Percentiles rank a stretch among this genome's conserved stretches.
Conservation (phyloP, 2,888 invertebrate species). For the Notocelia uddmanniana region DNA sequence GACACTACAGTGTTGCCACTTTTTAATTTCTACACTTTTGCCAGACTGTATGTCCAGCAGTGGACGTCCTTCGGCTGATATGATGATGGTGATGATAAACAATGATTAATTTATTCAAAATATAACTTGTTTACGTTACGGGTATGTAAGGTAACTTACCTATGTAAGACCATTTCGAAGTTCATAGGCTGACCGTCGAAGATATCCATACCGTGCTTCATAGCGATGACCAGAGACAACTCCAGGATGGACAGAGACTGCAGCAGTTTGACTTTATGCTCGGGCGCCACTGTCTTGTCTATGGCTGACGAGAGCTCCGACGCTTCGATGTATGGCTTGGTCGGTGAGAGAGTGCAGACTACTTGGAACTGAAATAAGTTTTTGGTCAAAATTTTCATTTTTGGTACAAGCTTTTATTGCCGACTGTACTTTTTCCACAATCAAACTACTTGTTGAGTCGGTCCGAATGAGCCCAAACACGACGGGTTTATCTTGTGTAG, state of each 20-base stretch:
- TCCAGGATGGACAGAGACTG: slow-evolving; percentile 93
- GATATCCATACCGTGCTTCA: slow-evolving; percentile 94
- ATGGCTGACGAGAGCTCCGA: slow-evolving; percentile 80
- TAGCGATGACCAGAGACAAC: slow-evolving; percentile 94
- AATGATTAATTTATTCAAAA: no score
- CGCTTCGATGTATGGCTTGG: slow-evolving; percentile 77
- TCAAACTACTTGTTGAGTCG: no score
- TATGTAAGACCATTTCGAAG: slow-evolving; percentile 94
- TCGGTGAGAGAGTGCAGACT: slow-evolving; percentile 74
- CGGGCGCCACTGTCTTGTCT: slow-evolving; percentile 84
- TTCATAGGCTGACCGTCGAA: slow-evolving; percentile 96
- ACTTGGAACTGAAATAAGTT: slow-evolving; percentile 81
- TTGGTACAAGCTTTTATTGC: no score
- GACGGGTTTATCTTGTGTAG: no score
- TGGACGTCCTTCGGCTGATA: neutral
- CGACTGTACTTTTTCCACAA: no score
- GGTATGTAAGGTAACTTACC: slow-evolving; percentile 61
- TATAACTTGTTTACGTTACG: no score
- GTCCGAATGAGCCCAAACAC: no score
- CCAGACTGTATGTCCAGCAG: neutral
- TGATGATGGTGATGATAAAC: neutral
- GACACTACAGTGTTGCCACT: no score
- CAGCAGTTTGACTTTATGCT: slow-evolving; percentile 90
- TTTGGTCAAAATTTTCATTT: no score
- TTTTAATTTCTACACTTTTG: no score